A percentile compares a stretch with the other conserved stretches of the same genome.
Conservation (phyloP, 1,140 invertebrate species). For the Argopecten irradians region DNA sequence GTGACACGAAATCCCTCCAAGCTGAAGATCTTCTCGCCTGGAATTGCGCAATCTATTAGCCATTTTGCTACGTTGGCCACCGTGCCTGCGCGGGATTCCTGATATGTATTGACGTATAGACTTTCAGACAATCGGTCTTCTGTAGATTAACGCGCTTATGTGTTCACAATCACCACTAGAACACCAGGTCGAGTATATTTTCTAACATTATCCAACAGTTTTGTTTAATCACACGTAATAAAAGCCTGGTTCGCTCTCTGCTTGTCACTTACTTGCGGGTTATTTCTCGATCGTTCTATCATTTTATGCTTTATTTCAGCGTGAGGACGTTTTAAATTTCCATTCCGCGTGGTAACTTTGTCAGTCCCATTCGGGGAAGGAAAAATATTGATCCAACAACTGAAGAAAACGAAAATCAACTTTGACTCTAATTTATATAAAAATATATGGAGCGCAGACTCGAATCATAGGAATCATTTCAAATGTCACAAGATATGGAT, state of each 20-base stretch:
- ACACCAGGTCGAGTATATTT: neutral
- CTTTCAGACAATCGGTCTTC: neutral
- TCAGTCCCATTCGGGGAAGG: neutral
- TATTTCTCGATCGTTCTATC: neutral
- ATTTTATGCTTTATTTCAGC: too few species aligned
- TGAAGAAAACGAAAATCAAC: neutral
- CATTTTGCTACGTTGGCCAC: neutral
- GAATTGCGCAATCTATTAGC: constrained; percentile 1
- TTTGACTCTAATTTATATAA: neutral
- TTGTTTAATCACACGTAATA: neutral
- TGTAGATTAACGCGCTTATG: neutral
- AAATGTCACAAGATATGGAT: neutral
- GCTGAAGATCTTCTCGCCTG: neutral
- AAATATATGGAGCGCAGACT: neutral
- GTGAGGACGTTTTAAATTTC: neutral
- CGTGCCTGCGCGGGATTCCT: neutral
- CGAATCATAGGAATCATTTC: neutral
- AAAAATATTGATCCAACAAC: neutral
- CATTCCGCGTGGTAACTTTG: too few species aligned
- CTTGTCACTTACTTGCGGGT: neutral
- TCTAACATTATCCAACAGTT: too few species aligned
- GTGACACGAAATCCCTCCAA: neutral
- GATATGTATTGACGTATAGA: neutral
- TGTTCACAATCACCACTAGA: neutral
- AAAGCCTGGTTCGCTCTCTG: neutral